Conservation (phyloP, 2,888 invertebrate genomes). For the Helleia helle region DNA sequence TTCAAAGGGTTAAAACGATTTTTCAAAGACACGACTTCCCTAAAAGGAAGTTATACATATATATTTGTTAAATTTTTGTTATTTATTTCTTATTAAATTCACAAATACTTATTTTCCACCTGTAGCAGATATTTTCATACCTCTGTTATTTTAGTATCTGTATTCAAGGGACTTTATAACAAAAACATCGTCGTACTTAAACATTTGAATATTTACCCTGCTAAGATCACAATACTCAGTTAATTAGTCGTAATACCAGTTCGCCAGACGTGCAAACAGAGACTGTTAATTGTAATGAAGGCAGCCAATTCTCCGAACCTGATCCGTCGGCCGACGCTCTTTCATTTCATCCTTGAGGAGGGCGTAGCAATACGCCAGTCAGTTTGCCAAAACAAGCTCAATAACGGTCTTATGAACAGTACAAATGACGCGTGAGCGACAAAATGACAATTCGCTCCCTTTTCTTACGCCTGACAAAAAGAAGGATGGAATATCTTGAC, state of each 20-base stretch:
- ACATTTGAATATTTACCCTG: no score
- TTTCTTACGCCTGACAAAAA: conserved; percentile 29
- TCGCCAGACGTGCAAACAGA: conserved; percentile 67
- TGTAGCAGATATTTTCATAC: no score
- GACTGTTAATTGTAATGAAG: conserved; percentile 61
- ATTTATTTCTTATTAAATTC: no score
- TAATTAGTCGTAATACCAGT: conserved; percentile 69
- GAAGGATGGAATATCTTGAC: conserved; percentile 44
- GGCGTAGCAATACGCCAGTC: conserved; percentile 50
- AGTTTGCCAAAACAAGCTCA: conserved; percentile 68
- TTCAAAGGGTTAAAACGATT: no score
- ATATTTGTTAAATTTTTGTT: no score
- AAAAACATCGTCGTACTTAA: no score
- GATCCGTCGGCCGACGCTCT: conserved; percentile 54
- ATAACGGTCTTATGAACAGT: conserved; percentile 67
- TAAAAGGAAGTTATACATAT: no score
- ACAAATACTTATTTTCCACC: no score
- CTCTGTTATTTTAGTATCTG: no score
- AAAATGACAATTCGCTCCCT: conserved; percentile 47
- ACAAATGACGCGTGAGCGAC: conserved; percentile 69
- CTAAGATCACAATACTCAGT: conserved; percentile 57
- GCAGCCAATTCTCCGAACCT: conserved; percentile 53
- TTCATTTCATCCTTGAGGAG: conserved; percentile 56
- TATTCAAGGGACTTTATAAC: no score
- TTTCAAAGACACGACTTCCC: no score